Evolutionary conservation across 2,113 vertebrate species (phyloP).

Genomic region (Sylvietta virens): DNA sequence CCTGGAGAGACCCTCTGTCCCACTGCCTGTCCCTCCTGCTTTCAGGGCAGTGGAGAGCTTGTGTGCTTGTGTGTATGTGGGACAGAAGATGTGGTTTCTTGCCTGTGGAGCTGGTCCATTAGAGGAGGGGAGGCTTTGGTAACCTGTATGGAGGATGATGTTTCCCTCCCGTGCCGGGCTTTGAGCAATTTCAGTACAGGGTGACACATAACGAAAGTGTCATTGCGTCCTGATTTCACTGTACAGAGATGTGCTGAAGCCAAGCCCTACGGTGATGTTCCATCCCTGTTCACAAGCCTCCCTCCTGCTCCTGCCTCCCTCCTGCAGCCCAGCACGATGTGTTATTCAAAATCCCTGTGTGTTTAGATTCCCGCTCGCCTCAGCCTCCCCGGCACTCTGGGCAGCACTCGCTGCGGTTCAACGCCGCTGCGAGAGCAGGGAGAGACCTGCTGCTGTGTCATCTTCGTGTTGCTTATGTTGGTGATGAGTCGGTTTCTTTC

Average conservation of each 20-base stretch:
- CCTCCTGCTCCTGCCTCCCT: background rate
- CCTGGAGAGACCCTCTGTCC: too few relatives aligned
- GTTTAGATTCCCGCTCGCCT: background rate
- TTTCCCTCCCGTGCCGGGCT: background rate
- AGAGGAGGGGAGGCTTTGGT: background rate
- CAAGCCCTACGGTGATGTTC: accelerated
- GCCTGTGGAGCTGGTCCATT: background rate
- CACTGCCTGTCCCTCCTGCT: background rate
- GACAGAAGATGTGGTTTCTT: constrained; percentile 13
- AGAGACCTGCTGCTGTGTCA: background rate
- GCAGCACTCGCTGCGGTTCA: background rate
- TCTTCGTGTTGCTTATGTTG: background rate
- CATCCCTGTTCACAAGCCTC: background rate
- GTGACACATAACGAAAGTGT: background rate
- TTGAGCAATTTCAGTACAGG: background rate
- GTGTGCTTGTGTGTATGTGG: accelerated
- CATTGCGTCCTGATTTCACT: background rate
- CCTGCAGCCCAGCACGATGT: background rate
- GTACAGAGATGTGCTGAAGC: background rate
- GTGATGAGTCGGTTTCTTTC: background rate
- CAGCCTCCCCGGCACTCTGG: background rate
- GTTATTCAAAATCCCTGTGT: accelerated
- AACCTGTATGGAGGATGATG: background rate
- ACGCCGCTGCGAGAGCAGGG: background rate
- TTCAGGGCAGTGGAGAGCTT: accelerated